Percentiles rank a stretch among this genome's conserved stretches.
These are phyloP conservation scores for Hybognathus amarus DNA, from an alignment of 2,797 vertebrate species.

Conservation along the genomic window DNA sequence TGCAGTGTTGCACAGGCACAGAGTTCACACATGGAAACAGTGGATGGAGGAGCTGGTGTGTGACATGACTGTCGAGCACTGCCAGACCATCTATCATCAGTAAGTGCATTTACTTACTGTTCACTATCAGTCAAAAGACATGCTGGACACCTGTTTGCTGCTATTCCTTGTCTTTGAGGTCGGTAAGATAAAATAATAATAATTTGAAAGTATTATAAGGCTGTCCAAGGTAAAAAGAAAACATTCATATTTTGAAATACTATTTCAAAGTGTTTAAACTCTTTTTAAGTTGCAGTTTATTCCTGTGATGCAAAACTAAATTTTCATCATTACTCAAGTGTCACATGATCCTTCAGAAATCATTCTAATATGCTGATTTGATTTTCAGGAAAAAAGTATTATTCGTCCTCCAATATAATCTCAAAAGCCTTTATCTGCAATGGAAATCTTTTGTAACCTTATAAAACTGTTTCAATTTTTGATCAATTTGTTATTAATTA, in stretches of 20 bases:
- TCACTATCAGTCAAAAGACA: neutral
- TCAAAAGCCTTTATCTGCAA: too few relatives aligned
- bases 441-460: too few relatives aligned
- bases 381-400: too few relatives aligned
- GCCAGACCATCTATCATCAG: slow-evolving; percentile 92
- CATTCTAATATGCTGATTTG: too few relatives aligned
- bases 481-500: neutral
- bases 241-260: neutral
- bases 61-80: slow-evolving; percentile 89
- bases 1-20: slow-evolving; percentile 88
- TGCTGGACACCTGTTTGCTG: neutral
- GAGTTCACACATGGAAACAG: slow-evolving; percentile 93
- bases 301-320: too few relatives aligned
- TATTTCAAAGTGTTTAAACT: neutral
- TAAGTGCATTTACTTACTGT: slow-evolving; percentile 69
- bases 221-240: neutral
- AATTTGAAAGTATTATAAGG: neutral
- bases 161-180: neutral
- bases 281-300: too few relatives aligned
- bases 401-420: too few relatives aligned
- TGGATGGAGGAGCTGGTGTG: slow-evolving; percentile 96
- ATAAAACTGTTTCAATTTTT: too few relatives aligned
- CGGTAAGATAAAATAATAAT: too few relatives aligned
- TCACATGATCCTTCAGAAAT: too few relatives aligned
- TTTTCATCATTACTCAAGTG: too few relatives aligned